Percentiles rank a stretch among this genome's conserved stretches.
phyloP scores from a whole-genome alignment of 1,140 invertebrate species.

The Neelides sp. region DNA sequence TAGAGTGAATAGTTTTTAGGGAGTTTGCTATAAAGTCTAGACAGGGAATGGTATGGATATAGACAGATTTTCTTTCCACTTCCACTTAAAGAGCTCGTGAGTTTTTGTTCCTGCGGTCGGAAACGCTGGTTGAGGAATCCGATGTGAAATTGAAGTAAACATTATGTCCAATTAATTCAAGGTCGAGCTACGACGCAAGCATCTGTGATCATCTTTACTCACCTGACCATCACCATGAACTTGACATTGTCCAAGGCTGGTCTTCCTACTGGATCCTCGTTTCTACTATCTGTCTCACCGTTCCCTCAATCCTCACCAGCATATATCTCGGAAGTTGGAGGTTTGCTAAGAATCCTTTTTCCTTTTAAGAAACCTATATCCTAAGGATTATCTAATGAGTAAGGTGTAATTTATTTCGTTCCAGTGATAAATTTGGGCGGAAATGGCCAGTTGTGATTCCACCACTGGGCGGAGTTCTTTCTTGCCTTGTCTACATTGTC shows the following conservation, averaged over 20 bases:
- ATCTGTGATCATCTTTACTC: conserved; percentile 33
- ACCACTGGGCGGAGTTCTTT: conserved; percentile 36
- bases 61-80: too few relatives aligned
- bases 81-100: too few relatives aligned
- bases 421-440: conserved; percentile 37
- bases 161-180: too few relatives aligned
- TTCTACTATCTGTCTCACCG: conserved; percentile 35
- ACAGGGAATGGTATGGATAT: too few relatives aligned
- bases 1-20: too few relatives aligned
- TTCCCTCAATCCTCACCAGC: conserved; percentile 37
- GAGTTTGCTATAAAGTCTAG: too few relatives aligned
- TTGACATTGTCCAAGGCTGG: conserved; percentile 34
- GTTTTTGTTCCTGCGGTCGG: too few relatives aligned
- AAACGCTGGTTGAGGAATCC: too few relatives aligned
- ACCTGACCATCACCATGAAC: conserved; percentile 29
- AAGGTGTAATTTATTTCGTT: conserved; percentile 37
- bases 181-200: conserved; percentile 22
- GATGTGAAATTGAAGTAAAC: too few relatives aligned
- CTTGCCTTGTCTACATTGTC: conserved; percentile 35
- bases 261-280: conserved; percentile 37
- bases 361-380: neutral
- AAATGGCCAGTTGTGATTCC: conserved; percentile 40
- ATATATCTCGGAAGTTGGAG: conserved; percentile 26
- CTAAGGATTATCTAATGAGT: too few relatives aligned
- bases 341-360: conserved; percentile 33